These are phyloP conservation scores for Ridgeia piscesae DNA, from an alignment of 1,140 invertebrate genomes.

Conservation along the genomic window DNA sequence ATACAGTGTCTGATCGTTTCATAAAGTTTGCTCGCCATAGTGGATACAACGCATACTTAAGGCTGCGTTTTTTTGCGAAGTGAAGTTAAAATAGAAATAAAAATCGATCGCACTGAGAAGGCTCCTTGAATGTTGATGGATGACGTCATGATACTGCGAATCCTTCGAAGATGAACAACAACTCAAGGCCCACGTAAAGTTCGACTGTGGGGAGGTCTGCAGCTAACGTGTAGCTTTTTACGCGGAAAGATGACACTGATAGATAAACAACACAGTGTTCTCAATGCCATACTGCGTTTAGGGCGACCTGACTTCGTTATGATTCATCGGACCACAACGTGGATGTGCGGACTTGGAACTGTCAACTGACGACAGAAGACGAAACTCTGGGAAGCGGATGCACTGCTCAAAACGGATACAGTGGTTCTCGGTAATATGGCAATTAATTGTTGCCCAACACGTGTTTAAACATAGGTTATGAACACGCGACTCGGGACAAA, in stretches of 20 bases:
- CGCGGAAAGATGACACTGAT: background rate
- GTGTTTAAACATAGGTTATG: background rate
- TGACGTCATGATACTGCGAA: background rate
- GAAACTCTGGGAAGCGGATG: background rate
- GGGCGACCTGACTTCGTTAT: background rate
- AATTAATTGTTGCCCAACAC: background rate
- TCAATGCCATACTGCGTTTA: background rate
- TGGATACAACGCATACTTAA: too few relatives aligned
- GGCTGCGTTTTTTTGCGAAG: too few relatives aligned
- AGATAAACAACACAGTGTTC: background rate
- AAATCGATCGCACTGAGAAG: too few relatives aligned
- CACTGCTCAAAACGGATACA: background rate
- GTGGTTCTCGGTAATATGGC: background rate
- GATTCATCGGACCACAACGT: background rate
- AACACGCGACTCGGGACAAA: background rate
- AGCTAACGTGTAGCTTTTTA: background rate
- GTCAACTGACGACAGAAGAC: background rate
- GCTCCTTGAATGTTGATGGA: background rate
- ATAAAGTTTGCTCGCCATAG: too few relatives aligned
- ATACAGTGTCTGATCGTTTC: too few relatives aligned
- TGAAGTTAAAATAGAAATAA: too few relatives aligned
- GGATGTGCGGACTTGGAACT: background rate
- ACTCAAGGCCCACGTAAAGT: background rate
- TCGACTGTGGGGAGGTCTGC: background rate
- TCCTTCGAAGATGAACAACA: background rate